Percentiles rank a stretch among this genome's conserved stretches.
These are phyloP conservation scores for Pipa parva DNA, from an alignment of 2,113 vertebrate species.

Conservation along the genomic window DNA sequence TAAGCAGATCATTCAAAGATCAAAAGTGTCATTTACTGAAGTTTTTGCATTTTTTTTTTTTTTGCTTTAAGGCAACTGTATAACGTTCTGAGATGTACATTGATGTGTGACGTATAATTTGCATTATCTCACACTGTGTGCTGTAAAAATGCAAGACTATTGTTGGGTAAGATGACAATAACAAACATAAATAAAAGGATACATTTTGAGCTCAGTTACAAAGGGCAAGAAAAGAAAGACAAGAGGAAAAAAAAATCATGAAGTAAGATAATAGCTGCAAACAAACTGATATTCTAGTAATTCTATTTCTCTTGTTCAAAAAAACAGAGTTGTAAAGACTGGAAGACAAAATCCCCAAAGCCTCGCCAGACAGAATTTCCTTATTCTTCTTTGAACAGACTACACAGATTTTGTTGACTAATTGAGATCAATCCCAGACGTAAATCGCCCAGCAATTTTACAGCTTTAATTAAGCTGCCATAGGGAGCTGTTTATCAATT, in stretches of 20 bases:
- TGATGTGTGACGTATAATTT: slow-evolving; percentile 56
- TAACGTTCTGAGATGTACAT: slow-evolving; percentile 57
- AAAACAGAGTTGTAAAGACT: slow-evolving; percentile 44
- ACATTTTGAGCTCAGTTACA: slow-evolving; percentile 47
- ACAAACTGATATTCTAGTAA: slow-evolving; percentile 46
- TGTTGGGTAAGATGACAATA: slow-evolving; percentile 61
- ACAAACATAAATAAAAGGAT: slow-evolving; percentile 60
- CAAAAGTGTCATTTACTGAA: slow-evolving; percentile 62
- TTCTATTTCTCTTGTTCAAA: slow-evolving; percentile 53
- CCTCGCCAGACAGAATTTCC: slow-evolving; percentile 67
- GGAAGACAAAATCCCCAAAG: slow-evolving; percentile 71
- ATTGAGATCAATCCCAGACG: slow-evolving; percentile 84
- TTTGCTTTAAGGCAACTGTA: slow-evolving; percentile 54
- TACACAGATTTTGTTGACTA: slow-evolving; percentile 80
- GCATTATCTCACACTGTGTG: slow-evolving; percentile 44
- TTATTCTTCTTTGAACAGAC: slow-evolving; percentile 71
- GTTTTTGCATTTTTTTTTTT: slow-evolving; percentile 60
- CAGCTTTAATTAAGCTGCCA: slow-evolving; percentile 80
- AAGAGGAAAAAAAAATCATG: too few species aligned
- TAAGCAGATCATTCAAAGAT: slow-evolving; percentile 64
- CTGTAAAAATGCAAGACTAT: slow-evolving; percentile 62
- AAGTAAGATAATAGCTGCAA: slow-evolving; percentile 43
- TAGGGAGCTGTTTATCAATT: slow-evolving; percentile 82
- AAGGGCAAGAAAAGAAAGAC: too few species aligned
- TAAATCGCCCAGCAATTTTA: slow-evolving; percentile 71